Evolutionary conservation across 2,797 vertebrate genomes (phyloP).

Genomic region (Danio choprae): DNA sequence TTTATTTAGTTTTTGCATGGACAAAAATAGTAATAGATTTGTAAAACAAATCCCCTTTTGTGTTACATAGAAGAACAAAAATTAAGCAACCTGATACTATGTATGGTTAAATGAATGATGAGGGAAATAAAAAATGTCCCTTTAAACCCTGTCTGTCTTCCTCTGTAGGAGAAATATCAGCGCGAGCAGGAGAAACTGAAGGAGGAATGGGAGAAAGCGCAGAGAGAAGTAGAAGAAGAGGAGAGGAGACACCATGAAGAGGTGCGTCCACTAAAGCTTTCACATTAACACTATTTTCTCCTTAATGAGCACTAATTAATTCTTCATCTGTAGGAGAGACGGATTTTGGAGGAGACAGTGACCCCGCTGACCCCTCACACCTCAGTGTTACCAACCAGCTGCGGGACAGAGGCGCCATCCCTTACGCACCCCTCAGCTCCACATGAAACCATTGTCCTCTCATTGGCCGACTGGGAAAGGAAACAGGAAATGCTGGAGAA

Average conservation of each 20-base stretch:
- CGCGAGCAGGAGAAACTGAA: conserved; percentile 95
- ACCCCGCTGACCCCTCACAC: conserved; percentile 82
- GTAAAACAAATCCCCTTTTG: background rate
- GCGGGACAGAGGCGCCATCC: conserved; percentile 73
- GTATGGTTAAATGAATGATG: background rate
- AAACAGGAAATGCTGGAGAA: conserved; percentile 62
- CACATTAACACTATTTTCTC: background rate
- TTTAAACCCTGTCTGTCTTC: conserved; percentile 37
- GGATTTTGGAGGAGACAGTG: conserved; percentile 93
- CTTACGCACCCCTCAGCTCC: conserved; percentile 6
- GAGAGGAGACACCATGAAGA: conserved; percentile 96
- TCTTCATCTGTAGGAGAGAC: conserved; percentile 82
- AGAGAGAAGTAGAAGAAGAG: conserved; percentile 94
- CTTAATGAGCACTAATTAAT: background rate
- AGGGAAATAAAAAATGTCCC: background rate
- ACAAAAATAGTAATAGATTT: background rate
- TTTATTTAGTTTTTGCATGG: background rate
- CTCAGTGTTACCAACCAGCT: conserved; percentile 68
- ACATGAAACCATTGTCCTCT: conserved; percentile 68
- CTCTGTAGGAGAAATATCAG: conserved; percentile 90
- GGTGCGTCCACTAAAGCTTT: conserved; percentile 65
- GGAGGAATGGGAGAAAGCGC: conserved; percentile 96
- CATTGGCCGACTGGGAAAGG: conserved; percentile 58
- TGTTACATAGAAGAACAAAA: background rate
- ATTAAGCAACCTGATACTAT: background rate